Percentiles rank a stretch among this genome's conserved stretches.
Conservation (phyloP, 2,113 vertebrate species). For the Cricetomys ansorgei region DNA sequence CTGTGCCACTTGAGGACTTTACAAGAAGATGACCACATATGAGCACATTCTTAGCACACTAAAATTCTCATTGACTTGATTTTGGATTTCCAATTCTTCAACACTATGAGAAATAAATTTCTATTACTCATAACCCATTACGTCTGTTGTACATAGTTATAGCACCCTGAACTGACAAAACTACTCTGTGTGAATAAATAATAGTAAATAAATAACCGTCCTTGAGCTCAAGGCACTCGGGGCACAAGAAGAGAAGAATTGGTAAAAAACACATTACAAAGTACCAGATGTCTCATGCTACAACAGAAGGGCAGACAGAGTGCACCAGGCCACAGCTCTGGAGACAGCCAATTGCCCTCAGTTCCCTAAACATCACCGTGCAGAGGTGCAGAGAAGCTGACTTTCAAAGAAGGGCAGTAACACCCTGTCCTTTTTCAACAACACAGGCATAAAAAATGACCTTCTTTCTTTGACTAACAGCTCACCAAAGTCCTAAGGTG, state of each 20-base stretch:
- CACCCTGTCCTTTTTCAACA: slow-evolving; percentile 1
- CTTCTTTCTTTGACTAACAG: slow-evolving; percentile 46
- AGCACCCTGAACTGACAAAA: not conserved
- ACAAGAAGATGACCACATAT: not conserved
- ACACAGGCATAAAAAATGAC: slow-evolving; percentile 28
- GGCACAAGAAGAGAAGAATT: not conserved
- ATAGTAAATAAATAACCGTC: not conserved
- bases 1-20: not conserved
- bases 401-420: not conserved
- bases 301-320: not conserved
- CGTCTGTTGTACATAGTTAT: not conserved
- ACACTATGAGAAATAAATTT: not conserved
- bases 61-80: not conserved
- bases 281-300: not conserved
- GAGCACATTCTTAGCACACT: not conserved
- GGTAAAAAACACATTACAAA: slow-evolving; percentile 9
- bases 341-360: not conserved
- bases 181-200: not conserved
- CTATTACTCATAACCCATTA: not conserved
- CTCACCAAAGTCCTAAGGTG: slow-evolving; percentile 55
- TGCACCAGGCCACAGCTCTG: not conserved
- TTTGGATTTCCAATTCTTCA: not conserved
- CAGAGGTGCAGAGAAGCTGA: not conserved
- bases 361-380: not conserved
- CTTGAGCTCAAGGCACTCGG: not conserved